Base-by-base conservation (phyloP, 2,888 invertebrate species). In the Cetonia aurata region DNA sequence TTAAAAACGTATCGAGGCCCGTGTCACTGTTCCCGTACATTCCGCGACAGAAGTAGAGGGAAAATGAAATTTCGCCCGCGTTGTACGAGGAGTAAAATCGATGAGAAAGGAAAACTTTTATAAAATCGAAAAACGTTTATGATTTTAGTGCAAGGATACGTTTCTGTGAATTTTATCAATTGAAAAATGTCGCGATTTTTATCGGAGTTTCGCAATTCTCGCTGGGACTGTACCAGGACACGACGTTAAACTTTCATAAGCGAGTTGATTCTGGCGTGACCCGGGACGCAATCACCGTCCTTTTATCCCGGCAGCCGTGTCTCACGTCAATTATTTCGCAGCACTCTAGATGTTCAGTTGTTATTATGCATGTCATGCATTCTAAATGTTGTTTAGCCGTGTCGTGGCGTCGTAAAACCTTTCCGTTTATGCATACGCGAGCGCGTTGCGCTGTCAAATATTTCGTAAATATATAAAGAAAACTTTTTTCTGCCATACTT, bases 1-100 rank as follows among this genome's bases (percentile, higher is more conserved):
- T 83, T 83, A 83, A 83, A 83, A 82, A 83, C 81, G 80, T 80
- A 83, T 83, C 79, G 81, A 79, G 82, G 79, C 75, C 77, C 77
- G 79, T 82, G 82, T 82, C 82, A 79, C 80, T 75, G 74, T 71
- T 74, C 8, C 67, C 19, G 72, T 71, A 71, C 65, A 71, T 15
- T 68, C 48, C 12, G 41, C 41, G 53, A 4, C 42, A 31, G 37
- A 62, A 68, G 41, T 25, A 17, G 33, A 9, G 15, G 6, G n/a
- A 15, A 60, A 59, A 46, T 25, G n/a, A 17, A 25, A 69, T 9
- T 17, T 41, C 15, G 1, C 48, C 33, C 9, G 8, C 8, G n/a
- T 4, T 25, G 25, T 25, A 4, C 25, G 4, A 1, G 25, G 3
- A 25, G 25, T 25, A 4, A 25, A 25, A 25, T 25, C 25, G 25